Percentiles rank a stretch among this genome's conserved stretches.
These are phyloP conservation scores for Copidosoma aretas DNA, from an alignment of 2,888 invertebrate genomes.

Conservation along the genomic window DNA sequence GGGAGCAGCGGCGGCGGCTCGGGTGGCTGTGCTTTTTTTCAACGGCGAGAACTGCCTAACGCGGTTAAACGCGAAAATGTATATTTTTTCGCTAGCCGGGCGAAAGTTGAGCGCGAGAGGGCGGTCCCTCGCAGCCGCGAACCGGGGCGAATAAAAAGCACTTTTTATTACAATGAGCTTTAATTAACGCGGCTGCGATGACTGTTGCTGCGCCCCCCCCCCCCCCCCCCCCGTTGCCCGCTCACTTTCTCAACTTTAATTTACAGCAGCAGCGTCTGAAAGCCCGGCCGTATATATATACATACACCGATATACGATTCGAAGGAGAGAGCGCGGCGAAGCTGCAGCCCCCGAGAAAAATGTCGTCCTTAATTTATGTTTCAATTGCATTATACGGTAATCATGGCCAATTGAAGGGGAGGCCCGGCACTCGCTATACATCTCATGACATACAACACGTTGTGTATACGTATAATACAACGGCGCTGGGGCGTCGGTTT, in stretches of 20 bases:
- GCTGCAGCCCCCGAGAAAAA: constrained; percentile 34
- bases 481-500: constrained; percentile 8
- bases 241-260: constrained; percentile 55
- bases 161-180: constrained; percentile 60
- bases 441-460: too few species aligned
- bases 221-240: too few species aligned
- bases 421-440: background rate
- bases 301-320: background rate
- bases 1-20: background rate
- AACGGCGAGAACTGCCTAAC: constrained; percentile 49
- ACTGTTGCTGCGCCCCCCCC: constrained; percentile 46
- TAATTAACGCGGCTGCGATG: constrained; percentile 55
- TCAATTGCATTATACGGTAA: constrained; percentile 37
- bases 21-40: constrained; percentile 17
- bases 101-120: constrained; percentile 13
- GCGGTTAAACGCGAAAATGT: constrained; percentile 58
- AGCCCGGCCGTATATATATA: background rate
- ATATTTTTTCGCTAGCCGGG: constrained; percentile 32
- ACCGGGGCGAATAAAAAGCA: constrained; percentile 54
- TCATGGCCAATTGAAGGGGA: constrained; percentile 37
- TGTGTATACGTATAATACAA: too few species aligned
- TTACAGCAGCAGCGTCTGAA: constrained; percentile 45
- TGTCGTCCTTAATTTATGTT: constrained; percentile 38
- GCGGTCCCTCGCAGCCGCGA: constrained; percentile 37
- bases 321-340: background rate